A percentile compares a stretch with the other conserved stretches of the same genome.
These are phyloP conservation scores for Psittacus erithacus DNA, from an alignment of 2,113 vertebrate genomes.

Conservation along the genomic window DNA sequence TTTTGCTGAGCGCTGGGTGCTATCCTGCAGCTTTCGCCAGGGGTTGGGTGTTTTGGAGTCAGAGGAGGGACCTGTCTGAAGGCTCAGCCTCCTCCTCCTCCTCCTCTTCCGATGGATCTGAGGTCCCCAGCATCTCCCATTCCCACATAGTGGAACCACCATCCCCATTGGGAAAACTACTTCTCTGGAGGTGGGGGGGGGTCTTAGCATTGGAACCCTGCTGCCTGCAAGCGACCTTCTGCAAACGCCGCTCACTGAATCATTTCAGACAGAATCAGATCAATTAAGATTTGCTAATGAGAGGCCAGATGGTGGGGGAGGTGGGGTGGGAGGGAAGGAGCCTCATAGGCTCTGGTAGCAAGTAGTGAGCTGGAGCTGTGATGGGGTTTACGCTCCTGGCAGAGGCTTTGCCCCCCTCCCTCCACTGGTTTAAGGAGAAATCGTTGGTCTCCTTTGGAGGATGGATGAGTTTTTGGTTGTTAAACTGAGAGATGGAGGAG, in stretches of 20 bases:
- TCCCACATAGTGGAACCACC: rapidly evolving
- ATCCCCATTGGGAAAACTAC: neutral
- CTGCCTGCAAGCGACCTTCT: neutral
- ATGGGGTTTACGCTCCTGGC: neutral
- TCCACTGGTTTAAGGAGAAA: neutral
- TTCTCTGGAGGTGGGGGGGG: neutral
- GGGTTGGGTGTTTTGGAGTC: rapidly evolving
- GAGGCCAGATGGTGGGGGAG: neutral
- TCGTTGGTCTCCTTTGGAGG: neutral
- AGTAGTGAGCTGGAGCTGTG: neutral
- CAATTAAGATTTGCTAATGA: slow-evolving; percentile 60
- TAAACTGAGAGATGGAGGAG: neutral
- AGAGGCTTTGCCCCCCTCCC: neutral
- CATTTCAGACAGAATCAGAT: slow-evolving; percentile 48
- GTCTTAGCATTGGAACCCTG: neutral
- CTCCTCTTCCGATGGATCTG: neutral
- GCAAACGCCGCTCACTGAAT: slow-evolving; percentile 2
- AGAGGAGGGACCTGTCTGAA: neutral
- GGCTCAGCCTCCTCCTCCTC: neutral
- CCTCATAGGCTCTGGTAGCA: neutral
- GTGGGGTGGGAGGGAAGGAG: neutral
- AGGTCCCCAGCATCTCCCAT: neutral
- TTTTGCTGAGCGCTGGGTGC: neutral
- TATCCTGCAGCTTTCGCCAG: neutral
- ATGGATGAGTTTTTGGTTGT: neutral